Evolutionary conservation across 2,888 invertebrate species (phyloP), one percentile per base, ranked within the genome.

Genomic region (Dinocampus coccinellae): DNA sequence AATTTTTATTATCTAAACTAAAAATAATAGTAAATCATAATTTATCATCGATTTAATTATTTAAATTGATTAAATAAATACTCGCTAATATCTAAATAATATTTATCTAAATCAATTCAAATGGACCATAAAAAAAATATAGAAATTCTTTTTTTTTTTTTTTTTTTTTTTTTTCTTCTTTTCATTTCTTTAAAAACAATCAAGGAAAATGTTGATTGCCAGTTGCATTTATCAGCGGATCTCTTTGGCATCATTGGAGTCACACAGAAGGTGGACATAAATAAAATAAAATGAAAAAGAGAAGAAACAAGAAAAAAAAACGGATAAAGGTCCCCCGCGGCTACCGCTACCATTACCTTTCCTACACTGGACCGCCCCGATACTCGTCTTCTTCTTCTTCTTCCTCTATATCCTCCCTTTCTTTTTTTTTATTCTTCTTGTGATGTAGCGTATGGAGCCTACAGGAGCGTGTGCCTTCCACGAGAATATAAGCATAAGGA

Each of bases 81-180:
- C n/a, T n/a, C n/a, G n/a, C n/a, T n/a, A n/a, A n/a, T n/a, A n/a
- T n/a, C n/a, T n/a, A n/a, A n/a, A n/a, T n/a, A n/a, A n/a, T n/a
- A n/a, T n/a, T n/a, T n/a, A n/a, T n/a, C n/a, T n/a, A n/a, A n/a
- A n/a, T n/a, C n/a, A n/a, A n/a, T n/a, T n/a, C 29, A 29, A 29
- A 4, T 29, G 7, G 7, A 4, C 69, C 77, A 7, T 4, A 29
- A 29, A 4, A 29, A 29, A 29, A 29, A 29, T 4, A 29, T 3
- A 29, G 29, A 29, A 7, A 29, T 4, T 29, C 7, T 77, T 78
- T 77, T 82, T 74, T 72, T 76, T 83, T 83, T 83, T 83, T 82
- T 83, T 6, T 7, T 16, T 10, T 39, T 22, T 34, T 58, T 58
- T 58, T 58, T 33, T 33, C 2, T 9, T 10, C 20, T 4, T 3